These are phyloP conservation scores for Thalpophila matura DNA, from an alignment of 2,888 invertebrate species.

Conservation along the genomic window DNA sequence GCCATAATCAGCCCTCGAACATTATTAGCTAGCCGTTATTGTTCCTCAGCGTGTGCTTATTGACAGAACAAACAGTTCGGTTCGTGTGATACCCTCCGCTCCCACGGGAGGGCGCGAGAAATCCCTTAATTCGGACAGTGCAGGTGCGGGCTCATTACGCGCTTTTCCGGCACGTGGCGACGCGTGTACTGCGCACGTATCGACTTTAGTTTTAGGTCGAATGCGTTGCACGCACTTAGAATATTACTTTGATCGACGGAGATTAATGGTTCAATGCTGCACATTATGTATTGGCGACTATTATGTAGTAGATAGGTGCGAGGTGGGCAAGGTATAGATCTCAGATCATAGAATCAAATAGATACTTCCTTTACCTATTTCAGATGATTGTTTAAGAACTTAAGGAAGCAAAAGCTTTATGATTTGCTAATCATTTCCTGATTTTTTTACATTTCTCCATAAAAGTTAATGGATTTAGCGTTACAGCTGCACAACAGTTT, in stretches of 20 bases:
- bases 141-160: slow-evolving; percentile 90
- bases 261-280: slow-evolving; percentile 60
- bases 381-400: neutral
- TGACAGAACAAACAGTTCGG: slow-evolving; percentile 84
- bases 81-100: slow-evolving; percentile 76
- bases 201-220: slow-evolving; percentile 75
- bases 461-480: no score
- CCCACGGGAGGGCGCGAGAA: slow-evolving; percentile 91
- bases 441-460: no score
- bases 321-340: no score
- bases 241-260: slow-evolving; percentile 75
- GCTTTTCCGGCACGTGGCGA: slow-evolving; percentile 86
- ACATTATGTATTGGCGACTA: slow-evolving; percentile 41
- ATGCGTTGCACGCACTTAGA: slow-evolving; percentile 76
- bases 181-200: slow-evolving; percentile 77
- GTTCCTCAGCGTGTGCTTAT: slow-evolving; percentile 76
- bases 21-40: slow-evolving; percentile 80
- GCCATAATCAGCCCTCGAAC: slow-evolving; percentile 66
- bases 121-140: slow-evolving; percentile 88
- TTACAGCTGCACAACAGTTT: no score
- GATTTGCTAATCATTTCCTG: no score
- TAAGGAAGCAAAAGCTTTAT: neutral
- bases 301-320: slow-evolving; percentile 5
- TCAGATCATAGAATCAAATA: neutral
- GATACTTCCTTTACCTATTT: slow-evolving; percentile 1